phyloP scores from a whole-genome alignment of 2,888 invertebrate species.

The Mycalesis mineus region DNA sequence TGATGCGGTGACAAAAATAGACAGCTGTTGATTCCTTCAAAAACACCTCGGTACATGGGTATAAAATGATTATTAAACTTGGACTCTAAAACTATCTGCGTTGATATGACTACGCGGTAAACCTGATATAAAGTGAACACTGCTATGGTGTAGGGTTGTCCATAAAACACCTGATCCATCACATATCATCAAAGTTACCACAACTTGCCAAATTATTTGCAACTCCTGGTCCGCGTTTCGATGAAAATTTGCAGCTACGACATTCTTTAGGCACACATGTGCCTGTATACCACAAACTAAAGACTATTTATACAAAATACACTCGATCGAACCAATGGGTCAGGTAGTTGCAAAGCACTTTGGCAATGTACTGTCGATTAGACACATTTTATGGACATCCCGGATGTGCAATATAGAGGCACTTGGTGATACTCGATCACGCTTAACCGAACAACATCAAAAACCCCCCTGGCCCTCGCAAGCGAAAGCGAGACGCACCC shows the following conservation, averaged over 20 bases:
- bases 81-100: constrained; percentile 51
- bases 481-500: constrained; percentile 44
- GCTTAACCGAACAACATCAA: constrained; percentile 17
- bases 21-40: constrained; percentile 59
- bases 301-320: no score
- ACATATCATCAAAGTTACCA: not conserved
- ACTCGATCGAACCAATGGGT: no score
- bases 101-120: constrained; percentile 62
- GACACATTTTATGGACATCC: constrained; percentile 3
- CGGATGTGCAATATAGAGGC: constrained; percentile 44
- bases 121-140: constrained; percentile 60
- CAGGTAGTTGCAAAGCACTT: no score
- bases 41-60: constrained; percentile 33
- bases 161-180: constrained; percentile 10
- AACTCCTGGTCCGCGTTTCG: not conserved
- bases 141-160: constrained; percentile 35
- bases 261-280: not conserved
- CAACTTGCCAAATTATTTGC: not conserved
- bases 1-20: constrained; percentile 29
- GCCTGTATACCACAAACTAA: not conserved
- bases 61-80: constrained; percentile 49
- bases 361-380: no score
- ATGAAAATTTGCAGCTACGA: not conserved
- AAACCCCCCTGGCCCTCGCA: constrained; percentile 37
- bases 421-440: constrained; percentile 48